Base-by-base conservation (phyloP, 2,797 vertebrate species). In the Thaleichthys pacificus region DNA sequence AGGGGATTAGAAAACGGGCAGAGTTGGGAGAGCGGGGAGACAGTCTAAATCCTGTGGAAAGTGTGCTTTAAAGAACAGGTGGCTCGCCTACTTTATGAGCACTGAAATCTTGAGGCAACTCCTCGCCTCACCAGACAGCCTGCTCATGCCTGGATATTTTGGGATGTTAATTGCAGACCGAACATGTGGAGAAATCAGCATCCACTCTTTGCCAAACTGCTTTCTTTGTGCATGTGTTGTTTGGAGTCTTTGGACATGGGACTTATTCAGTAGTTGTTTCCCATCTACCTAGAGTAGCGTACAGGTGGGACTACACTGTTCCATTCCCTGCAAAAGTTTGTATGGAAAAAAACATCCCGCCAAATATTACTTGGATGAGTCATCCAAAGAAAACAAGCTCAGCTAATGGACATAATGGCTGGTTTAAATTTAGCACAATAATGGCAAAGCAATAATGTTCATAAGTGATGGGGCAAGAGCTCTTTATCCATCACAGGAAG, bases 1-100 rank as follows among this genome's bases (percentile, higher is more conserved):
- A 12, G 9, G 42, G 42, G 42, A 21, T 60, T n/a, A 3, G 19
- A 60, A 60, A 5, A 19, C 1, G n/a, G 22, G 5, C 56, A 19
- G 24, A 21, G 57, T 24, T 2, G 57, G n/a, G 24, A 9, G 4
- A 4, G 22, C n/a, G 12, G 57, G 9, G 24, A 3, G 57, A n/a
- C 4, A 3, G 30, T 32, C n/a, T 64, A 3, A 19, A 38, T n/a
- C 64, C 30, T 63, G 64, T 66, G 69, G 63, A 70, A 70, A 15
- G 58, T 74, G 24, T 54, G 62, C 68, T 22, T 3, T 35, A 28
- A 67, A 71, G 69, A 73, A 61, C 64, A 76, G 74, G 60, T 73
- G 64, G 42, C 69, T 60, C 56, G 42, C n/a, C 47, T 68, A 1
- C 26, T 61, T 56, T 54, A 69, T 58, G 71, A 69, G 72, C 11